Evolutionary conservation across 2,113 vertebrate species (phyloP).

Genomic region (Trachemys scripta): DNA sequence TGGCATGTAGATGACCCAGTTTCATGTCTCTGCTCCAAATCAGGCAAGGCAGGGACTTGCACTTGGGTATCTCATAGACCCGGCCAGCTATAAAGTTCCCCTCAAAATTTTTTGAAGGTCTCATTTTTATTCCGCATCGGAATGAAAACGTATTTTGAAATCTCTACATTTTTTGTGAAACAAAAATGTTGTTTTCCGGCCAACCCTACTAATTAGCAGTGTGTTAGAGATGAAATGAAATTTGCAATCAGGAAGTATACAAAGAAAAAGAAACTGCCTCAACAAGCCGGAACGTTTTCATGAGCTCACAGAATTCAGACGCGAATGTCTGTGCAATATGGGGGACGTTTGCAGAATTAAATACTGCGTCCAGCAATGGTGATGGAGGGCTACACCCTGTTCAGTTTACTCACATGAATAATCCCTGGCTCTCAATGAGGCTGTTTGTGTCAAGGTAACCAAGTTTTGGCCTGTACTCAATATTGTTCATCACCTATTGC

Average conservation of each 20-base stretch:
- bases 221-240: neutral
- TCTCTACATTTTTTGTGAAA: neutral
- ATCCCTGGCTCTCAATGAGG: slow-evolving; percentile 19
- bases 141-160: neutral
- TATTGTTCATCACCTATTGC: slow-evolving; percentile 32
- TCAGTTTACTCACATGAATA: slow-evolving; percentile 30
- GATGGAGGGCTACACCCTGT: slow-evolving; percentile 1
- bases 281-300: neutral
- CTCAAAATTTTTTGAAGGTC: neutral
- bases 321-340: neutral
- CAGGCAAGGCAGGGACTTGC: neutral
- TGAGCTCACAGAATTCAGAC: neutral
- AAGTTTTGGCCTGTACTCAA: slow-evolving; percentile 51
- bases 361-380: neutral
- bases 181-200: neutral
- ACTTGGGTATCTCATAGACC: neutral
- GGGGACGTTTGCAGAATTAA: neutral
- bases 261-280: neutral
- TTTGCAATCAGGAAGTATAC: accelerated
- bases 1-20: neutral
- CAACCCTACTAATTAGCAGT: neutral
- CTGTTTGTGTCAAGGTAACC: slow-evolving; percentile 65
- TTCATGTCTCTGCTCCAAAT: neutral
- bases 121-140: neutral
- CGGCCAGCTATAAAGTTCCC: neutral